These are phyloP conservation scores for Rhabdophis nuchalis DNA, from an alignment of 2,797 vertebrate genomes.

Conservation along the genomic window DNA sequence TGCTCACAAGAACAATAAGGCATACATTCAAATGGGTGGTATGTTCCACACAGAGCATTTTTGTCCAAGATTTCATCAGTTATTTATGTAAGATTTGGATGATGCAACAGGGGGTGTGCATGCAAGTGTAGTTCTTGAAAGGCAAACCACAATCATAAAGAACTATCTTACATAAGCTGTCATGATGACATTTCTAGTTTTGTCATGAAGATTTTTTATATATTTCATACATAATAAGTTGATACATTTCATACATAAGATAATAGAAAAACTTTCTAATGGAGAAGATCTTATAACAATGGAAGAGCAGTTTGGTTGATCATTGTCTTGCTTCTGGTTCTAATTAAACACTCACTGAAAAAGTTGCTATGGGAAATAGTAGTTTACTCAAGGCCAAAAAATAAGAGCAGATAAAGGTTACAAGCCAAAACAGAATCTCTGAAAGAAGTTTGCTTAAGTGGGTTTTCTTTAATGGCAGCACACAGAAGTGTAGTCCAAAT, in stretches of 20 bases:
- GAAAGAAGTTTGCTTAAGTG: not conserved
- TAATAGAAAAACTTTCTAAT: not conserved
- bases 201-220: not conserved
- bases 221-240: not conserved
- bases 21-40: not conserved
- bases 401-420: not conserved
- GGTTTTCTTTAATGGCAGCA: not conserved
- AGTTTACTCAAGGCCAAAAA: not conserved
- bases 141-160: not conserved
- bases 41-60: not conserved
- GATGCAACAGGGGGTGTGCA: not conserved
- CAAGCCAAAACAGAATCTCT: not conserved
- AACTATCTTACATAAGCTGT: not conserved
- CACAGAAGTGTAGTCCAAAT: not conserved
- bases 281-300: not conserved
- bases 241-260: not conserved
- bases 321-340: not conserved
- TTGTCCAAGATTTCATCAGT: not conserved
- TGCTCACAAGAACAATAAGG: not conserved
- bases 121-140: not conserved
- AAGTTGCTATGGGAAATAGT: not conserved
- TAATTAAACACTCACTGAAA: not conserved
- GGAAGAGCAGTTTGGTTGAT: not conserved
- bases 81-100: constrained; percentile 7
- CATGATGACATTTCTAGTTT: not conserved